Evolutionary conservation across 2,797 vertebrate genomes (phyloP).

Genomic region (Etheostoma nigrum): DNA sequence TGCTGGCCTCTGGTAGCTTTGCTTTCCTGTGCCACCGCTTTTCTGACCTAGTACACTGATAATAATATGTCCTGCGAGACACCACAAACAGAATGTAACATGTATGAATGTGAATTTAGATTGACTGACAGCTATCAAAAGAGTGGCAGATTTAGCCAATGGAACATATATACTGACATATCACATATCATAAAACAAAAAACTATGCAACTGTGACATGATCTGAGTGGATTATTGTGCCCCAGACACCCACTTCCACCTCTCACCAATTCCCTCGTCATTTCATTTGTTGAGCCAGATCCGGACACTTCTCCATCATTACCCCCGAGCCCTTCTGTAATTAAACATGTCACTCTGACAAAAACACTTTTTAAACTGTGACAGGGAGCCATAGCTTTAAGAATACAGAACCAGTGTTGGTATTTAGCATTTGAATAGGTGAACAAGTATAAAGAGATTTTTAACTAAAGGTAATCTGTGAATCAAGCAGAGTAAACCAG

Average conservation of each 20-base stretch:
- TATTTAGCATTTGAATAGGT: conserved; percentile 62
- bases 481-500: conserved; percentile 26
- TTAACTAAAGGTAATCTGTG: conserved; percentile 42
- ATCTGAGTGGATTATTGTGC: background rate
- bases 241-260: conserved; percentile 6
- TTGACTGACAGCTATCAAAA: conserved; percentile 16
- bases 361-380: conserved; percentile 54
- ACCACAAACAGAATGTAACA: conserved; percentile 34
- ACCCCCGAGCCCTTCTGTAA: conserved; percentile 49
- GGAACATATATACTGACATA: conserved; percentile 18
- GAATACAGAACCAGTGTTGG: conserved; percentile 3
- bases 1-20: conserved; percentile 1
- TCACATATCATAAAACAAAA: background rate
- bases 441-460: conserved; percentile 35
- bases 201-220: background rate
- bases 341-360: conserved; percentile 74
- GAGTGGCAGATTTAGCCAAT: conserved; percentile 3
- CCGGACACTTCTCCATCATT: conserved; percentile 64
- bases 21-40: conserved; percentile 10
- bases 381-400: background rate
- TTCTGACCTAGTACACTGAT: conserved; percentile 8
- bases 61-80: conserved; percentile 29
- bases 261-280: background rate
- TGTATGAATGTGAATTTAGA: conserved; percentile 32
- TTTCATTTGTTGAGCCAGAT: conserved; percentile 29